Base-by-base conservation (phyloP, 2,888 invertebrate genomes). In the Odontomyia ornata region DNA sequence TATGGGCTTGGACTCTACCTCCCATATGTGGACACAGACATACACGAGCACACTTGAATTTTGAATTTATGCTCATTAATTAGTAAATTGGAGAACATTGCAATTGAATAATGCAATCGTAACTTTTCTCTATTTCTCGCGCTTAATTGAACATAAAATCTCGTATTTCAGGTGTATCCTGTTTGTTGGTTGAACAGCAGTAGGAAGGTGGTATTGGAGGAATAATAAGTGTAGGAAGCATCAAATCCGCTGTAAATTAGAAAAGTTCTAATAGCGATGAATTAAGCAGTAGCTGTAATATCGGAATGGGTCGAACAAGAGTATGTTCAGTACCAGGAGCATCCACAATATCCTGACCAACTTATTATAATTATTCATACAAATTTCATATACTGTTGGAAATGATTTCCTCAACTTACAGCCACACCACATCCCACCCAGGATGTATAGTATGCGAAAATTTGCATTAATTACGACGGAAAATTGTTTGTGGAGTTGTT, bases 21-120 rank as follows among this genome's bases (percentile, higher is more conserved):
- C n/a, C 36, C 36, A 5, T 36, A 36, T 36, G 9, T 9, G 5
- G 36, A 36, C n/a, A n/a, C n/a, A 36, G 3, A 36, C 3, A 36
- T 36, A 5, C 43, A 30, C 9, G 30, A 4, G 52, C 21, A 28
- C 18, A 36, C 28, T 65, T 25, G 65, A 30, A 65, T 27, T 65
- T 65, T 65, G 65, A 30, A 65, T 65, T 65, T 36, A 15, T 15
- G 65, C 65, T 65, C 65, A 65, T 65, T 65, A 65, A 65, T 65
- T 65, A 65, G 65, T 36, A 21, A 65, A 65, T 65, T 36, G 65
- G 36, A 13, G 65, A 65, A 21, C 65, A 36, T 36, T 65, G 65
- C 30, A 65, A 65, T 65, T 65, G 65, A 65, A 36, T 65, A 65
- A 65, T 65, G 65, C 65, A 65, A 65, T 36, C 65, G 65, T 18